Conservation (phyloP, 2,113 vertebrate genomes). For the Tautogolabrus adspersus region DNA sequence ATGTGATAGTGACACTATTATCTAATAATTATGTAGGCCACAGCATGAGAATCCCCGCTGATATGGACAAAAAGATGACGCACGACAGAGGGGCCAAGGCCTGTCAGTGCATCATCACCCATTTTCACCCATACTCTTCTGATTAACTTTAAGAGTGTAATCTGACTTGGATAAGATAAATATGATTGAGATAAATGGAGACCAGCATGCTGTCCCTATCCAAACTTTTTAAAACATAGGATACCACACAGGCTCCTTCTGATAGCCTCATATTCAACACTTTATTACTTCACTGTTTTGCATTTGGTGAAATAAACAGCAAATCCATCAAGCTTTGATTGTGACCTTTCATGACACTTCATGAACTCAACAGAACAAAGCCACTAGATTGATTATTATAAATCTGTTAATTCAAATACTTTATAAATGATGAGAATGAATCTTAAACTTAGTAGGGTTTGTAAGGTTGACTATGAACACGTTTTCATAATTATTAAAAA, state of each 20-base stretch:
- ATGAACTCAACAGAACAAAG: too few relatives aligned
- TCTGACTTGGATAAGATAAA: slow-evolving; percentile 31
- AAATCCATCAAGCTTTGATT: background rate
- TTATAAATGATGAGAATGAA: too few relatives aligned
- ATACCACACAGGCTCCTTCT: background rate
- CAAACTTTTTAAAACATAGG: background rate
- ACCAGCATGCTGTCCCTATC: background rate
- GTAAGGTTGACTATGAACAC: too few relatives aligned
- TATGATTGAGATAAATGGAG: slow-evolving; percentile 10
- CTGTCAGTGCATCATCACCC: slow-evolving; percentile 60
- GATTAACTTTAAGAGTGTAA: slow-evolving; percentile 48
- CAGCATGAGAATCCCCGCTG: slow-evolving; percentile 40
- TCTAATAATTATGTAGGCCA: slow-evolving; percentile 36
- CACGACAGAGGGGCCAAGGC: slow-evolving; percentile 71
- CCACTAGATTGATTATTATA: too few relatives aligned
- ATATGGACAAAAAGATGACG: slow-evolving; percentile 54
- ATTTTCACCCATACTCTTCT: slow-evolving; percentile 16
- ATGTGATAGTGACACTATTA: slow-evolving; percentile 31
- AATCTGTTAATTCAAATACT: too few relatives aligned
- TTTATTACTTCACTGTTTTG: too few relatives aligned
- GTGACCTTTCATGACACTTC: too few relatives aligned
- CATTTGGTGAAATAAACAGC: background rate
- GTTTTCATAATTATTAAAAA: too few relatives aligned
- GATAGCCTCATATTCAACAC: too few relatives aligned
- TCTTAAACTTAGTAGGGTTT: too few relatives aligned